Base-by-base conservation (phyloP, 2,888 invertebrate genomes). In the Merodon equestris region DNA sequence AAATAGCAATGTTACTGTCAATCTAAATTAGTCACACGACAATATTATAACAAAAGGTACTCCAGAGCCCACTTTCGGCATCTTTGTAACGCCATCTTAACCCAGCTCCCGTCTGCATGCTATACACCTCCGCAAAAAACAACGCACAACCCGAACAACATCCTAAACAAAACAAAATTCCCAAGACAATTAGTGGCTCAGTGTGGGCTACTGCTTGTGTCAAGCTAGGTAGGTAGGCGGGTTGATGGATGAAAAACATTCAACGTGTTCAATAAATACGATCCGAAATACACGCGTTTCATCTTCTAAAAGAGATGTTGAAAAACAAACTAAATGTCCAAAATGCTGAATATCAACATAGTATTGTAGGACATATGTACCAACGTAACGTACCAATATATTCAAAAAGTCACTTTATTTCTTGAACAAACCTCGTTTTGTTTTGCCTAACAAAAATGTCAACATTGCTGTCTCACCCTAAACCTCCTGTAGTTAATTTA, bases 101-200 rank as follows among this genome's bases (percentile, higher is more conserved):
- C 14, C 9, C 60, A 19, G 48, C 48, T 48, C 47, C 47, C n/a
- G 47, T 48, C 5, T 60, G 38, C 10, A 44, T 19, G n/a, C n/a
- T n/a, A 40, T 15, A 36, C 9, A 18, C 14, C 18, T 12, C 10
- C 58, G 15, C 14, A 10, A 15, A 9, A 9, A 13, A 34, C 17
- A 47, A 66, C 68, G 58, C 68, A 45, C 53, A 76, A 40, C 44
- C 7, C 12, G 9, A 14, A 44, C 36, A 47, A 48, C 40, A 48
- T 17, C 54, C 63, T 50, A 45, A 34, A 34, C 27, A 27, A 27
- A 60, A 36, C 15, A 19, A 73, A 77, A 77, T 77, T 77, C 77
- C 77, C 77, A 77, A 77, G 77, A 73, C 77, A 77, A 73, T 77
- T 77, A 77, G 77, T 73, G 77, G 72, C 77, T 72, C 73, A 73